These are phyloP conservation scores for Myzus persicae DNA, from an alignment of 1,140 invertebrate genomes.

Conservation along the genomic window DNA sequence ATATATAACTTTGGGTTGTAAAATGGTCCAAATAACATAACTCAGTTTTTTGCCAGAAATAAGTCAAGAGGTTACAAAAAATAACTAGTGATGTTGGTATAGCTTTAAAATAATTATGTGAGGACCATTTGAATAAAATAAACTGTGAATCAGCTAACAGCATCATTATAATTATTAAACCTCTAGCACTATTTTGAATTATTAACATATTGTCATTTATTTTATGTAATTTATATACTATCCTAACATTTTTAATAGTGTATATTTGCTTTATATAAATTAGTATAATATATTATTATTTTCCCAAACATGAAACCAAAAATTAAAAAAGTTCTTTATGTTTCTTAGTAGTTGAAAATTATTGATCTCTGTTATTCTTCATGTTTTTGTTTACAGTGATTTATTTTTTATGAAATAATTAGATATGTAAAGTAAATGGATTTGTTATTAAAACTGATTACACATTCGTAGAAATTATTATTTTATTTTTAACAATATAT, in stretches of 20 bases:
- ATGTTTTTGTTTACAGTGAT: not conserved
- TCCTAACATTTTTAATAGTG: not conserved
- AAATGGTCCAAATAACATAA: not conserved
- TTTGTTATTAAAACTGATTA: constrained; percentile 6
- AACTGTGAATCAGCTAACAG: not conserved
- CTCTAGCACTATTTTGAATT: constrained; percentile 19
- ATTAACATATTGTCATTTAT: not conserved
- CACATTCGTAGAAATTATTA: not conserved
- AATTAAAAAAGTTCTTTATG: not conserved
- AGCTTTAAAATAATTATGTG: not conserved
- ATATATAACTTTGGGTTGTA: not conserved
- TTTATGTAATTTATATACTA: constrained; percentile 16
- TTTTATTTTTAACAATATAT: constrained; percentile 10
- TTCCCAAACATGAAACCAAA: not conserved
- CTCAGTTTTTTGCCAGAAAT: not conserved
- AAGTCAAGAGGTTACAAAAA: not conserved
- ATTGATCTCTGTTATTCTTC: constrained; percentile 44
- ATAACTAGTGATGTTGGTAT: not conserved
- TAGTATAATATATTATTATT: constrained; percentile 2
- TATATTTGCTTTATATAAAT: constrained; percentile 7
- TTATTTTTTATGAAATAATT: constrained; percentile 21
- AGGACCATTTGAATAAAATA: not conserved
- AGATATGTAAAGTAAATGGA: not conserved
- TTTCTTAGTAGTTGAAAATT: constrained; percentile 14
- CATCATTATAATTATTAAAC: constrained; percentile 14